Conservation (phyloP, 2,113 vertebrate species). For the Irena cyanogastra region DNA sequence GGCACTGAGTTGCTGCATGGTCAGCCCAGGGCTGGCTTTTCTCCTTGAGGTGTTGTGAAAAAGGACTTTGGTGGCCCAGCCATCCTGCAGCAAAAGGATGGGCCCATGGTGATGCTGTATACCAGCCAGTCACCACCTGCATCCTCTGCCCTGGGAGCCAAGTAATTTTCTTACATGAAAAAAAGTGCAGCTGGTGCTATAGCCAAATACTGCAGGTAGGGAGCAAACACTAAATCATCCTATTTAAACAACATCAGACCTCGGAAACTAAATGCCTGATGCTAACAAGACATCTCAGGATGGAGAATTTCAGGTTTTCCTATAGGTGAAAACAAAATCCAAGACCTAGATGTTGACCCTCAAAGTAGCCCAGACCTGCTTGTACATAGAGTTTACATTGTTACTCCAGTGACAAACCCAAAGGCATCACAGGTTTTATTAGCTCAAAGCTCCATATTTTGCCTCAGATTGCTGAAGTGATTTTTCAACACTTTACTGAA, state of each 20-base stretch:
- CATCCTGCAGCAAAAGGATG: neutral
- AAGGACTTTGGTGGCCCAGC: neutral
- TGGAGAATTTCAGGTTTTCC: neutral
- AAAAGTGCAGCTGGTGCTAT: neutral
- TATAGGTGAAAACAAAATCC: neutral
- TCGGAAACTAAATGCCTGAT: neutral
- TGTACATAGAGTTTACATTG: neutral
- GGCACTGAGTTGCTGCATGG: neutral
- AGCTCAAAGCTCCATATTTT: neutral
- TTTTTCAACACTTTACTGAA: neutral
- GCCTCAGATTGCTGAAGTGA: neutral
- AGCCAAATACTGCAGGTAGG: neutral
- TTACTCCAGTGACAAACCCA: neutral
- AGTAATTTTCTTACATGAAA: neutral
- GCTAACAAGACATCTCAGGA: fast-evolving
- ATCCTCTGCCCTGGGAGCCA: neutral
- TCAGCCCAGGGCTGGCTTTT: neutral
- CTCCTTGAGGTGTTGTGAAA: neutral
- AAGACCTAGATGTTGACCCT: neutral
- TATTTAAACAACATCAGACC: neutral
- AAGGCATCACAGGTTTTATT: neutral
- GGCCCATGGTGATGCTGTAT: neutral
- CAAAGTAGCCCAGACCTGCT: neutral
- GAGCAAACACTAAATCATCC: neutral
- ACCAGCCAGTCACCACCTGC: neutral